A percentile compares a stretch with the other conserved stretches of the same genome.
Conservation (phyloP, 2,113 vertebrate genomes). For the Sus scrofa region T2T-Sscrofa CM000813.6:95037501-95038000, state of each 20-base stretch:
- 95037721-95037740: not conserved
- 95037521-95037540: not conserved
- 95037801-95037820: not conserved
- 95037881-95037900: not conserved
- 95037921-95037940: not conserved
- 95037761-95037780: not conserved
- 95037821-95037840: not conserved
- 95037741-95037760: not conserved
- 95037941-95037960: not conserved
- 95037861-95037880: not conserved
- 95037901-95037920: not conserved
- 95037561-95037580: rapidly evolving
- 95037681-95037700: not conserved
- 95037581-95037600: not conserved
- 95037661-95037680: not conserved
- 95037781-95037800: not conserved
- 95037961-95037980: not conserved
- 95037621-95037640: not conserved
- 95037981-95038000: not conserved
- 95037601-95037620: not conserved
- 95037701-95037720: not conserved
- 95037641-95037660: not conserved
- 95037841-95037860: not conserved
- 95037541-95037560: too few relatives aligned
- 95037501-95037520: not conserved